Base-by-base conservation (phyloP, 2,888 invertebrate genomes). In the Diaphora mendica region DNA sequence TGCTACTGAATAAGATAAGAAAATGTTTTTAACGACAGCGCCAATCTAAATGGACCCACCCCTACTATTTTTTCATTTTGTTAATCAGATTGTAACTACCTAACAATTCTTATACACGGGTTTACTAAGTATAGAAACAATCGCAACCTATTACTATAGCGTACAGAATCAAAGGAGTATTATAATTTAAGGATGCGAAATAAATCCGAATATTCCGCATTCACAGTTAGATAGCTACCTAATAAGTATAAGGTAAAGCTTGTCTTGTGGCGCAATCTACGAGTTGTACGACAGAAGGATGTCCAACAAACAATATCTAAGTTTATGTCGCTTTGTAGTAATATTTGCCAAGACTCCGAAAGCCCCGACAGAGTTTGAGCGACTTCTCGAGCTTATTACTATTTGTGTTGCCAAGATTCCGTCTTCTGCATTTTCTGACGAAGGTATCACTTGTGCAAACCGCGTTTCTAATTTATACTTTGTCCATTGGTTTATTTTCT, bases 371-470 rank as follows among this genome's bases (percentile, higher is more conserved):
- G 88, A 93, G 90, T 92, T 92, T 89, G 86, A 88, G 89, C 86
- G 90, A 90, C 91, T 92, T 91, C 90, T 86, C 89, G 80, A 89
- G 91, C 93, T 94, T 93, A 94, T 94, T 94, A 93, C 93, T 94
- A 92, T 94, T 93, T 93, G 93, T 91, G 91, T 93, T 92, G 89
- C 89, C 88, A 91, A 91, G 87, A 90, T 85, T 83, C 87, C 85
- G 83, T 83, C 85, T 88, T 81, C 82, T 84, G 86, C 83, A 85
- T 86, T 86, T 85, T 78, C 79, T 85, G 86, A 87, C 85, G 83
- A 86, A 88, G 68, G 84, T 75, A 78, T 73, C 73, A 74, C 72
- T 78, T 78, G 79, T 78, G 78, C 39, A 68, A 66, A n/a, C 48
- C 26, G 70, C 26, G 33, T 30, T 39, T 35, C 48, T 72, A 67